Conservation (phyloP, 1,140 invertebrate species). For the Papilio polyxenes region DNA sequence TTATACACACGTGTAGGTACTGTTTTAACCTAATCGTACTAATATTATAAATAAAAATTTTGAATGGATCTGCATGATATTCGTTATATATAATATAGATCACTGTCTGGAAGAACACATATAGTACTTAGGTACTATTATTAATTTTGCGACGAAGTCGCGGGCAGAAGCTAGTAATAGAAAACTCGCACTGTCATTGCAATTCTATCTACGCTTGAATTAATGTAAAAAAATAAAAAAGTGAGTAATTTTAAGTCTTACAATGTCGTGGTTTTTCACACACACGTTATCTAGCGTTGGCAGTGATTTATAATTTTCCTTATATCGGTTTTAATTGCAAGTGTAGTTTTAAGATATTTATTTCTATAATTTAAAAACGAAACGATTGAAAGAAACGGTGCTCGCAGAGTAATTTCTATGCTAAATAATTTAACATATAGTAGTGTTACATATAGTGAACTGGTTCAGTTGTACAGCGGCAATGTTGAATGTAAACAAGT, state of each 20-base stretch:
- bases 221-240: background rate
- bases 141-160: too few relatives aligned
- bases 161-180: background rate
- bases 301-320: background rate
- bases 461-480: background rate
- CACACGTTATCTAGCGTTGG: background rate
- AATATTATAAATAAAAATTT: too few relatives aligned
- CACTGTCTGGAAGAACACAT: too few relatives aligned
- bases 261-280: background rate
- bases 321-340: background rate
- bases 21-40: background rate
- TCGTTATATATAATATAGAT: too few relatives aligned
- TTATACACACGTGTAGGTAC: too few relatives aligned
- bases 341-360: background rate
- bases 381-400: background rate
- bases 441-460: background rate
- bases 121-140: too few relatives aligned
- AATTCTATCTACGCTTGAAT: background rate
- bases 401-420: background rate
- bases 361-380: background rate
- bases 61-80: too few relatives aligned
- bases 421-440: background rate
- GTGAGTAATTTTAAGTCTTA: background rate
- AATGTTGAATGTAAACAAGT: slow-evolving; percentile 9
- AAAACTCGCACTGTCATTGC: background rate